Conservation (phyloP, 1,140 invertebrate genomes). For the Gonioctena quinquepunctata region DNA sequence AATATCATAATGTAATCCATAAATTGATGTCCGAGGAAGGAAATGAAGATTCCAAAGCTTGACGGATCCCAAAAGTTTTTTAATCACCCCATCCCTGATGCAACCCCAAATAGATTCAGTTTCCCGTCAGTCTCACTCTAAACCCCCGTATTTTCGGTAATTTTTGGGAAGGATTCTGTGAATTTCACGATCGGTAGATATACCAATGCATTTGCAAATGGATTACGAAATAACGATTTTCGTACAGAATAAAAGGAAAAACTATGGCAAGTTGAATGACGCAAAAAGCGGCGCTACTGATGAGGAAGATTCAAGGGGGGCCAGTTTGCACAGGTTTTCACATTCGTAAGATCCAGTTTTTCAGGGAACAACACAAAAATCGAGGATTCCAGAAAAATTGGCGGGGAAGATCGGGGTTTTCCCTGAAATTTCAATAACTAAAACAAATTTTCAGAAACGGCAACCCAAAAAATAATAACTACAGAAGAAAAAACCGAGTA, state of each 20-base stretch:
- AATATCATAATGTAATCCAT: no score
- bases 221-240: conserved; percentile 21
- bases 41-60: no score
- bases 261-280: conserved; percentile 15
- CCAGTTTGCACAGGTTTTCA: background rate
- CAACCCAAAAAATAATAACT: background rate
- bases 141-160: no score
- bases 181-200: no score
- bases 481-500: background rate
- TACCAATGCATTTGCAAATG: conserved; percentile 28
- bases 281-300: conserved; percentile 23
- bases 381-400: background rate
- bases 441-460: background rate
- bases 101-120: no score
- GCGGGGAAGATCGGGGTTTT: background rate
- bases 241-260: conserved; percentile 20
- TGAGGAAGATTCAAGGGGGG: conserved; percentile 3
- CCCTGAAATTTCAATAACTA: background rate
- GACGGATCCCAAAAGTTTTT: no score
- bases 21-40: no score
- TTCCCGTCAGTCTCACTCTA: no score
- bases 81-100: no score
- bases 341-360: background rate
- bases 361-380: background rate
- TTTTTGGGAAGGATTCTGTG: no score